Percentiles rank a stretch among this genome's conserved stretches.
These are phyloP conservation scores for Atractosteus spatula DNA, from an alignment of 2,113 vertebrate genomes.

Conservation along the genomic window DNA sequence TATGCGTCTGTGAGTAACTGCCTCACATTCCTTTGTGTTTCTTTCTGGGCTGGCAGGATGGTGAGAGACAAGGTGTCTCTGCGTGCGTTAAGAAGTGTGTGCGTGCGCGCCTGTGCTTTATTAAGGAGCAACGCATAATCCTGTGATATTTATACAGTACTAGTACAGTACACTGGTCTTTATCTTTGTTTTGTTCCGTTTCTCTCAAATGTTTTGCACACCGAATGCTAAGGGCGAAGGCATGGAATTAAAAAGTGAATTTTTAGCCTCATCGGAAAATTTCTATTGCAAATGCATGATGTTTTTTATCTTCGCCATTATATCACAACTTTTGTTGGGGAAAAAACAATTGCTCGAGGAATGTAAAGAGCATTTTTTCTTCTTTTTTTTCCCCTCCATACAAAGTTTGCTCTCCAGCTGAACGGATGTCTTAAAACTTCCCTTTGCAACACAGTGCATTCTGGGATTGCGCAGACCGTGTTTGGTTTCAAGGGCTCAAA, in stretches of 20 bases:
- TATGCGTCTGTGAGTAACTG: constrained; percentile 50
- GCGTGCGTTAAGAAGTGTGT: constrained; percentile 70
- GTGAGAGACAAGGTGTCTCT: constrained; percentile 69
- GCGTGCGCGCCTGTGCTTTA: constrained; percentile 47
- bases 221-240: constrained; percentile 68
- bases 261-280: not conserved
- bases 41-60: not conserved
- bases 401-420: not conserved
- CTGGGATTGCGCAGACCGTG: not conserved
- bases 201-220: constrained; percentile 70
- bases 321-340: not conserved
- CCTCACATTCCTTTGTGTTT: no score
- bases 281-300: no score
- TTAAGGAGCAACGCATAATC: constrained; percentile 82
- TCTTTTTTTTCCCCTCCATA: not conserved
- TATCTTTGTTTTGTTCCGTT: constrained; percentile 33
- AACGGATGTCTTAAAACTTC: not conserved
- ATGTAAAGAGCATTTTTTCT: not conserved
- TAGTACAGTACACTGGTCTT: constrained; percentile 88
- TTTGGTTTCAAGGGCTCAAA: not conserved
- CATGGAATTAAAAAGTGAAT: not conserved
- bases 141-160: constrained; percentile 89
- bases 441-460: not conserved
- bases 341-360: not conserved
- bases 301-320: not conserved